Percentiles rank a stretch among this genome's conserved stretches.
These are phyloP conservation scores for Galeopsomyia nigrocyanea DNA, from an alignment of 2,888 invertebrate species.

Conservation along the genomic window DNA sequence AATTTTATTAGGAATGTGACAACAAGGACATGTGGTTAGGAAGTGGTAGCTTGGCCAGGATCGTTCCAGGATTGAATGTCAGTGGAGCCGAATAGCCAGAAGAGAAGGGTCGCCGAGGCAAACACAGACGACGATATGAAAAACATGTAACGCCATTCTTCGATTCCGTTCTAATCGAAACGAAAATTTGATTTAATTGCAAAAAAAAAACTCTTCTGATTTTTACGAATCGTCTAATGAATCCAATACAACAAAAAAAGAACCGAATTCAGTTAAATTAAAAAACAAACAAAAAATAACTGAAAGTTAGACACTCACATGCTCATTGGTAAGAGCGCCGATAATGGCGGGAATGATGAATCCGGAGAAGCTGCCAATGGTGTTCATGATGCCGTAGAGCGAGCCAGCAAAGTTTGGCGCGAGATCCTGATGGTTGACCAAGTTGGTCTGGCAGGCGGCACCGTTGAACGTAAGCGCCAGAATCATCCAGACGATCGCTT, in stretches of 20 bases:
- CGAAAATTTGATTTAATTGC: conserved; percentile 52
- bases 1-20: no score
- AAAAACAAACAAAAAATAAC: no score
- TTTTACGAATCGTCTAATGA: background rate
- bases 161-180: conserved; percentile 76
- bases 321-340: conserved; percentile 61
- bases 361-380: conserved; percentile 66
- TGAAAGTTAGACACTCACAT: conserved; percentile 51
- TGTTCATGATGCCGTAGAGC: conserved; percentile 66
- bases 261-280: no score
- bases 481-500: conserved; percentile 62
- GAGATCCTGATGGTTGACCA: conserved; percentile 67
- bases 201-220: background rate
- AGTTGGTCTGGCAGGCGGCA: conserved; percentile 66
- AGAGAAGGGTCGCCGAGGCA: conserved; percentile 78
- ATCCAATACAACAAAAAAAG: no score
- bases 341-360: conserved; percentile 65
- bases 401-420: conserved; percentile 68
- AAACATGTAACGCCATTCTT: conserved; percentile 82
- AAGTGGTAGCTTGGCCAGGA: conserved; percentile 56
- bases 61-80: conserved; percentile 82
- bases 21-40: no score
- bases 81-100: conserved; percentile 79
- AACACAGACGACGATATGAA: conserved; percentile 80
- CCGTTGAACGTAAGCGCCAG: conserved; percentile 62